Conservation (phyloP, 2,797 vertebrate species). For the Kryptopterus vitreolus region DNA sequence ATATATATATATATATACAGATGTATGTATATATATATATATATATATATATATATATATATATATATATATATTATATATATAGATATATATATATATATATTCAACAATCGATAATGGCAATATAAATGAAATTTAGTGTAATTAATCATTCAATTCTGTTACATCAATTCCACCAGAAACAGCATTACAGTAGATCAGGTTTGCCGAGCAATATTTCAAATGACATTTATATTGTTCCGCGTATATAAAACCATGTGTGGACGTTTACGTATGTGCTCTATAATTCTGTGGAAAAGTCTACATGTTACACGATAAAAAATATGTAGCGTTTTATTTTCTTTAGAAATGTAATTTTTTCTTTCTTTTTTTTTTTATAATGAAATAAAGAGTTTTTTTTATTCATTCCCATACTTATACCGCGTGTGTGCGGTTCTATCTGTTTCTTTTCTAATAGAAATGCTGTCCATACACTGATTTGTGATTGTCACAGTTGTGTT, state of each 20-base stretch:
- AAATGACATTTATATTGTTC: neutral
- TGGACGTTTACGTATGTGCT: neutral
- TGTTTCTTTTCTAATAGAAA: neutral
- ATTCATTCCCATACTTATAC: neutral
- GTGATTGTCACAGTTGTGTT: constrained; percentile 35
- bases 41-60: too few species aligned
- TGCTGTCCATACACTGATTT: neutral
- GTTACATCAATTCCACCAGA: neutral
- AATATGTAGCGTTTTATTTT: neutral
- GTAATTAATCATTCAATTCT: neutral
- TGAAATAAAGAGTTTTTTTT: neutral
- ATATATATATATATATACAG: too few species aligned
- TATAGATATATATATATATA: too few species aligned
- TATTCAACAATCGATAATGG: neutral
- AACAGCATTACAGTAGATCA: neutral
- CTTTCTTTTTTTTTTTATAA: neutral
- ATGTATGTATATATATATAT: too few species aligned
- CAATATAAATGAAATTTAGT: neutral
- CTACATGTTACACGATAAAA: neutral
- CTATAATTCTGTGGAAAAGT: neutral
- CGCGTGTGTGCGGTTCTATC: neutral
- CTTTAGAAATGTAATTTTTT: neutral
- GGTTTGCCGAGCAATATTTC: neutral
- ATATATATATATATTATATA: too few species aligned
- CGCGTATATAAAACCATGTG: neutral